Percentiles rank a stretch among this genome's conserved stretches.
phyloP scores from a whole-genome alignment of 2,888 invertebrate genomes.

The Tetanocera ferruginea region DNA sequence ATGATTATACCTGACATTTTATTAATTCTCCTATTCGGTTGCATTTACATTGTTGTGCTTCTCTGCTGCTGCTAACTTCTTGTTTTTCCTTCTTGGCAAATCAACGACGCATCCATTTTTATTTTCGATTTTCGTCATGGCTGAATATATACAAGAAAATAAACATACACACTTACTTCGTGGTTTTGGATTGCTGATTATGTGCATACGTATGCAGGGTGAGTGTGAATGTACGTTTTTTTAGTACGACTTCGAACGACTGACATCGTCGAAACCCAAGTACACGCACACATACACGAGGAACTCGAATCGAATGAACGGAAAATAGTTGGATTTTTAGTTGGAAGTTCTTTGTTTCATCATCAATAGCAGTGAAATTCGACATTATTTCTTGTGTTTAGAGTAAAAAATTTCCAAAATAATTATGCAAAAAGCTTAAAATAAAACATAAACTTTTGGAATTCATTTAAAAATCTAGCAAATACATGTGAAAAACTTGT shows the following conservation, averaged over 20 bases:
- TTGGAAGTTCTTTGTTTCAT: conserved; percentile 45
- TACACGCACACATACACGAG: conserved; percentile 19
- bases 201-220: not conserved
- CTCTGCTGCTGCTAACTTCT: not conserved
- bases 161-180: conserved; percentile 6
- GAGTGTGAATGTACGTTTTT: not conserved
- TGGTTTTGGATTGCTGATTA: conserved; percentile 20
- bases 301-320: conserved; percentile 30
- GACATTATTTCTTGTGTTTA: conserved; percentile 29
- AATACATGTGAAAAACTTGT: not conserved
- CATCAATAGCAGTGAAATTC: conserved; percentile 33
- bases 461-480: conserved; percentile 27
- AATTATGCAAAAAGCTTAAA: conserved; percentile 34
- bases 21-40: not conserved
- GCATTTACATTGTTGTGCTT: not conserved
- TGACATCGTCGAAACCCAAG: conserved; percentile 22
- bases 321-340: conserved; percentile 39
- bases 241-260: conserved; percentile 1
- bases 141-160: not conserved
- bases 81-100: not conserved
- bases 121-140: conserved; percentile 19
- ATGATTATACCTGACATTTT: not conserved
- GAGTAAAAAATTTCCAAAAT: conserved; percentile 14
- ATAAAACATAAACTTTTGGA: conserved; percentile 26
- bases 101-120: conserved; percentile 8